A percentile compares a stretch with the other conserved stretches of the same genome.
These are phyloP conservation scores for Pseudorectes ferrugineus DNA, from an alignment of 2,113 vertebrate genomes.

Conservation along the genomic window DNA sequence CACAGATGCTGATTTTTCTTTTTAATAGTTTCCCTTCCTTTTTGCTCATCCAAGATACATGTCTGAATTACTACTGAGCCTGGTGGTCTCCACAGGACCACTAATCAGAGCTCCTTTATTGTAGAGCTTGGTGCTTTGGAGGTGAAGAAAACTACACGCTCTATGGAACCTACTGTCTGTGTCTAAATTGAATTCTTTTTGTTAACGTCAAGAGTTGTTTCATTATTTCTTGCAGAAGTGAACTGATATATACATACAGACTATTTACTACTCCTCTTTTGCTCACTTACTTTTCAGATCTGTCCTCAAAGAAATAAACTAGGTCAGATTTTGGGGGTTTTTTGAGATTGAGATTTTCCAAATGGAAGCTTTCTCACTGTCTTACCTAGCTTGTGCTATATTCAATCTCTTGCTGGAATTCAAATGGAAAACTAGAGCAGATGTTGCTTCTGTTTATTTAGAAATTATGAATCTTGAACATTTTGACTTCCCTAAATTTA, in stretches of 20 bases:
- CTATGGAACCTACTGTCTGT: not conserved
- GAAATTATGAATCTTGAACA: not conserved
- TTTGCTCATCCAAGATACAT: not conserved
- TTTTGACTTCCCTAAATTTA: not conserved
- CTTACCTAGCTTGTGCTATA: not conserved
- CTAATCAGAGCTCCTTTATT: not conserved
- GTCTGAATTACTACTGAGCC: not conserved
- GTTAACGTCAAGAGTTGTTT: not conserved
- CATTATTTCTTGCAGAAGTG: not conserved
- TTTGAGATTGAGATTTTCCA: not conserved
- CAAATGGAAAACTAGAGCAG: not conserved
- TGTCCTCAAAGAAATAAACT: not conserved
- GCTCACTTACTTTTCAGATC: not conserved
- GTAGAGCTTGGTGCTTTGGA: not conserved
- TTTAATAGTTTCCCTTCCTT: not conserved
- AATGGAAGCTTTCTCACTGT: not conserved
- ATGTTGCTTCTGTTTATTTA: not conserved
- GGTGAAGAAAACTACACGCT: not conserved
- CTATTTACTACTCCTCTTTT: not conserved
- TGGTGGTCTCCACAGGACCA: not conserved
- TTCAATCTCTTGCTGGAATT: not conserved
- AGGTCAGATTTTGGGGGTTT: fast-evolving
- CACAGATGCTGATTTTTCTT: too few species aligned
- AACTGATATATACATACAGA: not conserved
- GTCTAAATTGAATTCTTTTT: not conserved